Evolutionary conservation across 2,888 invertebrate genomes (phyloP).

Genomic region (Antheraea assamensis): DNA sequence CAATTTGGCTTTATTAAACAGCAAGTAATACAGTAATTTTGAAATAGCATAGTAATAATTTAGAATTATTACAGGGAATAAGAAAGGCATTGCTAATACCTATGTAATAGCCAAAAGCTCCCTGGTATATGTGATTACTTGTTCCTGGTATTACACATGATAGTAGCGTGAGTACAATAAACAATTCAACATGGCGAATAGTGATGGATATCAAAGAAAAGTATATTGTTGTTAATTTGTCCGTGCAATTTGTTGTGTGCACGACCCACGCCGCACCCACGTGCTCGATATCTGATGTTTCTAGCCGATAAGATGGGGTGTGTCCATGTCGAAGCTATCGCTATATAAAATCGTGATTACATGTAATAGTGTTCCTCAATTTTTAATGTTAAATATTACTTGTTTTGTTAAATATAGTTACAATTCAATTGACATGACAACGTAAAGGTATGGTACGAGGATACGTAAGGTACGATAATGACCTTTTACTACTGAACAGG

Average conservation of each 20-base stretch:
- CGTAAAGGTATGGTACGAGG: too few relatives aligned
- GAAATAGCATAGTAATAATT: too few relatives aligned
- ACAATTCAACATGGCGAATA: neutral
- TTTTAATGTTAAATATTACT: neutral
- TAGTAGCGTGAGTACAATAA: neutral
- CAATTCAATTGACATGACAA: neutral
- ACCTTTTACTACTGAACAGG: too few relatives aligned
- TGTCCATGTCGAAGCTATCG: neutral
- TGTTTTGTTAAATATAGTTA: neutral
- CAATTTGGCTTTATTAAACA: too few relatives aligned
- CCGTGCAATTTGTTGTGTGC: conserved; percentile 11
- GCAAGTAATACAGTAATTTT: too few relatives aligned
- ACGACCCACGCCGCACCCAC: neutral
- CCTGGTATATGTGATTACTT: neutral
- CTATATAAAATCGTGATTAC: neutral
- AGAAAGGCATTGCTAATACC: neutral
- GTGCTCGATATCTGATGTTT: neutral
- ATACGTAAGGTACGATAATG: too few relatives aligned
- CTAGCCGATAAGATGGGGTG: neutral
- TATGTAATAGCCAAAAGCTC: neutral
- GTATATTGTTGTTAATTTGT: conserved; percentile 3
- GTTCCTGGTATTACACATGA: neutral
- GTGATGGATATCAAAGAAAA: conserved; percentile 3
- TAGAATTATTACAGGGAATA: too few relatives aligned
- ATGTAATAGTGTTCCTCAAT: neutral